A percentile compares a stretch with the other conserved stretches of the same genome.
Conservation (phyloP, 1,140 invertebrate species). For the Aleiodes sp. region DNA sequence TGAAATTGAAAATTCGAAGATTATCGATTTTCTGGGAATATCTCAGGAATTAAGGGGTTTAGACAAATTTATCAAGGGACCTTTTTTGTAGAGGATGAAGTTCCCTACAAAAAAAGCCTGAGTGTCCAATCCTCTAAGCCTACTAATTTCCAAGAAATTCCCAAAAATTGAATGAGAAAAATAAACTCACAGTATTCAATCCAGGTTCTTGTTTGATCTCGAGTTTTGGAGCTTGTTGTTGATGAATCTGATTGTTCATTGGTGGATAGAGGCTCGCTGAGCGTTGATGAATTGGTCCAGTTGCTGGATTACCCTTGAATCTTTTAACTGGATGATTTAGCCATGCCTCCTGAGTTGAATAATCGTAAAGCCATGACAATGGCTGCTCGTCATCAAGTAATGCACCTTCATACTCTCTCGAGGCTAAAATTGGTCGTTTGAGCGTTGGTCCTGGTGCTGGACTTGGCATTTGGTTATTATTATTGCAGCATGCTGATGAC, state of each 20-base stretch:
- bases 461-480: constrained; percentile 68
- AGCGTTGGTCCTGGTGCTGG: constrained; percentile 54
- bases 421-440: constrained; percentile 77
- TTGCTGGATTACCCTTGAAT: constrained; percentile 67
- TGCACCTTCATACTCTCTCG: constrained; percentile 78
- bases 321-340: constrained; percentile 88
- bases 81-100: no score
- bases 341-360: constrained; percentile 85
- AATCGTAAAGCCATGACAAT: constrained; percentile 87
- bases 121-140: no score
- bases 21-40: no score
- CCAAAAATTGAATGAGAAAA: background rate
- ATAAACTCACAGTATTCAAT: constrained; percentile 49
- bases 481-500: constrained; percentile 54
- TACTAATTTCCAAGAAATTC: no score
- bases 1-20: no score
- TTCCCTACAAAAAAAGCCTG: no score
- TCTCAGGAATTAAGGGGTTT: no score
- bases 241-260: constrained; percentile 48
- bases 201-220: constrained; percentile 64
- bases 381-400: constrained; percentile 82
- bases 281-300: constrained; percentile 48
- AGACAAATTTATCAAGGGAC: no score
- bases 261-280: constrained; percentile 52
- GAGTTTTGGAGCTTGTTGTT: constrained; percentile 48